phyloP scores from a whole-genome alignment of 1,140 invertebrate species.

The Drosophila orena region DNA sequence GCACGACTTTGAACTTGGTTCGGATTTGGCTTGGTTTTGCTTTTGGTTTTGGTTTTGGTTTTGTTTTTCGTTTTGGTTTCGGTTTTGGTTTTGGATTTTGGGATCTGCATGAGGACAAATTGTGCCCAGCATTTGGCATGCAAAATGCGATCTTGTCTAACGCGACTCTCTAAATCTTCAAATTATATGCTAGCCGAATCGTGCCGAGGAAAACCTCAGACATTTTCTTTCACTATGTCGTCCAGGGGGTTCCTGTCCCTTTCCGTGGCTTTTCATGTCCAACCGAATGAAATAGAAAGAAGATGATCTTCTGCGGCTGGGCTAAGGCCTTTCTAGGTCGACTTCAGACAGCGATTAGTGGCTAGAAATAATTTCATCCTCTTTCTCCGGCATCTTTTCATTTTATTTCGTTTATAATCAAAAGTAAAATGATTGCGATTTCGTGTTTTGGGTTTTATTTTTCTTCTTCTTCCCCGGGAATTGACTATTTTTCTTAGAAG shows the following conservation, averaged over 20 bases:
- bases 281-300: conserved; percentile 60
- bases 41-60: conserved; percentile 26
- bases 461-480: conserved; percentile 15
- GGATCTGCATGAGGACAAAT: conserved; percentile 61
- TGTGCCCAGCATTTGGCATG: conserved; percentile 73
- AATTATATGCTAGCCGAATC: conserved; percentile 71
- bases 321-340: conserved; percentile 51
- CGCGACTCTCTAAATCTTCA: conserved; percentile 61
- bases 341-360: conserved; percentile 42
- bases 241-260: conserved; percentile 36
- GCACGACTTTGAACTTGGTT: conserved; percentile 80
- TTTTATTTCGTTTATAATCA: conserved; percentile 75
- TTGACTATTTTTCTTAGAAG: conserved; percentile 48
- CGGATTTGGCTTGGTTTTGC: conserved; percentile 55
- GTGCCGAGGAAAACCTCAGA: conserved; percentile 44
- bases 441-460: conserved; percentile 67
- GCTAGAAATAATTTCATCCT: conserved; percentile 50
- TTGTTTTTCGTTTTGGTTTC: conserved; percentile 12
- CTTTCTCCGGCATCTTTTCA: conserved; percentile 30
- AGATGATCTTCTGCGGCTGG: conserved; percentile 42
- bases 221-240: conserved; percentile 55
- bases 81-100: conserved; percentile 19
- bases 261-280: conserved; percentile 48
- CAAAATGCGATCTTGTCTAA: conserved; percentile 63
- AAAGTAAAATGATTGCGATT: conserved; percentile 80